Base-by-base conservation (phyloP, 2,113 vertebrate species). In the Epinephelus moara region DNA sequence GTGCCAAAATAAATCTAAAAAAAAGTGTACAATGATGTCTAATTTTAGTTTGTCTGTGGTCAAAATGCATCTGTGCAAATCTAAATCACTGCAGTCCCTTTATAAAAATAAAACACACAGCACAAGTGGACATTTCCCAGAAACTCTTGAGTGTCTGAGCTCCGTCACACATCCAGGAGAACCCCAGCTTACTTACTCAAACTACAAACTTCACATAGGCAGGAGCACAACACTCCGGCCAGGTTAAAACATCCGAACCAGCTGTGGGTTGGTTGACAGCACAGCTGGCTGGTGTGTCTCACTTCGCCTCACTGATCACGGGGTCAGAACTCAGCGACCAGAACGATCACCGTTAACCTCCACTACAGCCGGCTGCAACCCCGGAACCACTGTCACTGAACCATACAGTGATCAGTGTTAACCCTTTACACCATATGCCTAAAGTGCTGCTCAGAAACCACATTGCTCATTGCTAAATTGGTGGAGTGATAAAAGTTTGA, bases 241-340 rank as follows among this genome's bases (percentile, higher is more conserved):
- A 6, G 88, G 74, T 83, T 57, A 10, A 74, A 82, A 55, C 75
- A 81, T 50, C 83, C 72, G 78, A 89, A 86, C 71, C 76, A 76
- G 50, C 61, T 8, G 79, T 89, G 75, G 87, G 62, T 95, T 93
- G 93, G 95, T 95, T 95, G 96, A 96, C 95, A 91, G 94, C 95
- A 95, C 96, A 97, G 97, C 96, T 98, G 97, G 96, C 94, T 93
- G 88, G 23, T 80, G 85, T 56, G 94, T 77, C 95, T 95, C 88
- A 94, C 95, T 96, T 91, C 94, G 93, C 93, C 49, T 95, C 95
- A 93, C 92, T 95, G 96, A 94, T 93, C 93, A 82, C 89, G 90
- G 94, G 96, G 96, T 97, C 96, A 96, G 94, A 93, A 94, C 93
- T 70, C 93, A 94, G 94, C 95, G 95, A 97, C 93, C 92, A 91